These are phyloP conservation scores for Dryocosmus kuriphilus DNA, from an alignment of 2,888 invertebrate species.

Conservation along the genomic window DNA sequence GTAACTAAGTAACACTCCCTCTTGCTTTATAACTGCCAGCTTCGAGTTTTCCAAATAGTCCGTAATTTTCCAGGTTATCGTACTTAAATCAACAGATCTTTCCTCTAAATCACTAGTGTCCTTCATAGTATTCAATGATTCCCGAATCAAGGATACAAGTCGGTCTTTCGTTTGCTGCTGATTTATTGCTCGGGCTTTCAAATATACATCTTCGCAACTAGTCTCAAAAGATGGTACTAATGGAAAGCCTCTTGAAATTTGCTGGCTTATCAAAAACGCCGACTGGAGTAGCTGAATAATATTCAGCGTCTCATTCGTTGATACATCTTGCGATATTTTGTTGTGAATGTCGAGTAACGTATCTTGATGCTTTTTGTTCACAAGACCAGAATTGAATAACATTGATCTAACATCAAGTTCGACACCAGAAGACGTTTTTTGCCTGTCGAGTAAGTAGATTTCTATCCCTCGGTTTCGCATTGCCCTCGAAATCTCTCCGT, in stretches of 20 bases:
- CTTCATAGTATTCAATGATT: constrained; percentile 58
- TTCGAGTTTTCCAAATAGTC: constrained; percentile 80
- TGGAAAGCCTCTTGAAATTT: constrained; percentile 82
- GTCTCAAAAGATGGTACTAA: constrained; percentile 80
- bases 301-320: constrained; percentile 78
- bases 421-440: not conserved
- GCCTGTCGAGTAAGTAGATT: constrained; percentile 82
- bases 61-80: constrained; percentile 74
- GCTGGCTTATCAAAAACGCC: constrained; percentile 83
- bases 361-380: constrained; percentile 74
- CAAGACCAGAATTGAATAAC: constrained; percentile 79
- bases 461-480: constrained; percentile 99
- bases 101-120: not conserved
- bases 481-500: constrained; percentile 97
- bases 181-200: constrained; percentile 78
- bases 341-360: constrained; percentile 79
- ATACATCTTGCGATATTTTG: constrained; percentile 73
- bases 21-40: constrained; percentile 80
- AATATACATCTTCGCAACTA: constrained; percentile 84
- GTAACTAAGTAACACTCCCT: constrained; percentile 76
- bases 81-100: not conserved
- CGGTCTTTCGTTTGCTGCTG: constrained; percentile 77
- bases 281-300: constrained; percentile 84
- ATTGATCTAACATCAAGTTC: constrained; percentile 79
- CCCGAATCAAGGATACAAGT: constrained; percentile 79